A percentile compares a stretch with the other conserved stretches of the same genome.
Conservation (phyloP, 2,888 invertebrate species). For the Palloptera scutellata region DNA sequence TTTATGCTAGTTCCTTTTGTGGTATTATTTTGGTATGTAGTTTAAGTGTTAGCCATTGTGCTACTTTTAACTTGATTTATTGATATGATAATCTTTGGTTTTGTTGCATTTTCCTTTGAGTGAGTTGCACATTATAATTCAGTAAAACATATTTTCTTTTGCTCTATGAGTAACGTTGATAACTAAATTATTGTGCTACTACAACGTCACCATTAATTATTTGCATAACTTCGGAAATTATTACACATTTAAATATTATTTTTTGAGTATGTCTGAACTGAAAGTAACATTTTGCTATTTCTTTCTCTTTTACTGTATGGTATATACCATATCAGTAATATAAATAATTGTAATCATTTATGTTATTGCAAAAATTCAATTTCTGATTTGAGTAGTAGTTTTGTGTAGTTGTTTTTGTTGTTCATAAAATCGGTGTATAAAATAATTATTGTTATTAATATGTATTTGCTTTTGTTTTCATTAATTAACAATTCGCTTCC, state of each 20-base stretch:
- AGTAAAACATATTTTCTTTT: not conserved
- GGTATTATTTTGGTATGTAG: not conserved
- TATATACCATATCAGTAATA: too few species aligned
- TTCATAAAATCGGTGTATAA: conserved; percentile 58
- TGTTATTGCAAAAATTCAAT: not conserved
- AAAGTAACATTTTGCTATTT: not conserved
- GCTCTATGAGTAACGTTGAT: not conserved
- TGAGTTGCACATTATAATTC: not conserved
- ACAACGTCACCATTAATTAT: not conserved
- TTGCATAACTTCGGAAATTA: not conserved
- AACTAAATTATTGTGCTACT: not conserved
- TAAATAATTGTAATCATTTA: not conserved
- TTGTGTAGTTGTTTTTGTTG: conserved; percentile 30
- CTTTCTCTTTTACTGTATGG: not conserved
- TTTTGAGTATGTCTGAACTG: not conserved
- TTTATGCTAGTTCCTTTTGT: conserved; percentile 7
- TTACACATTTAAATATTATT: not conserved
- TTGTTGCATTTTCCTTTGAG: conserved; percentile 2
- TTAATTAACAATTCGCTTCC: conserved; percentile 44
- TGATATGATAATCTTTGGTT: conserved; percentile 7
- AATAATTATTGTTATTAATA: conserved; percentile 45
- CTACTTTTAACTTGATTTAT: not conserved
- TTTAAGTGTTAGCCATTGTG: not conserved
- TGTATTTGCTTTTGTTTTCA: conserved; percentile 32
- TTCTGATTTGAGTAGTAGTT: conserved; percentile 1